Evolutionary conservation across 2,113 vertebrate genomes (phyloP).

Genomic region (Pandion haliaetus): DNA sequence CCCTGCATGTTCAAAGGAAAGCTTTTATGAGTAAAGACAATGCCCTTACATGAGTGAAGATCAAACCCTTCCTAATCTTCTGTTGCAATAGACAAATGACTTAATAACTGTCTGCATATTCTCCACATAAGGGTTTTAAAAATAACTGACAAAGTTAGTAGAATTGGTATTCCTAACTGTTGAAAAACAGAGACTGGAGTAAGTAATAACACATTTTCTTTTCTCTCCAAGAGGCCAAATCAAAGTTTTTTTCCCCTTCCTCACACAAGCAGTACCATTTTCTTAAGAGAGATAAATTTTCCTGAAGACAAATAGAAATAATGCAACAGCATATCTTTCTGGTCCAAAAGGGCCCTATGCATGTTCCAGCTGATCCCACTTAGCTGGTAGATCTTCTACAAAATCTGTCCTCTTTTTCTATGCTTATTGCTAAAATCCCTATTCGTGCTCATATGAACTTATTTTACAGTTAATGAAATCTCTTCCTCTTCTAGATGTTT

Average conservation of each 20-base stretch:
- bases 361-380: neutral
- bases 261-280: neutral
- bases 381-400: neutral
- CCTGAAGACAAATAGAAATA: neutral
- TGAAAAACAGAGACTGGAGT: neutral
- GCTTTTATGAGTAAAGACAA: neutral
- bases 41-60: neutral
- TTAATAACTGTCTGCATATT: neutral
- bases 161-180: neutral
- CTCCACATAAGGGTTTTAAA: neutral
- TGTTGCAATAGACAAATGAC: neutral
- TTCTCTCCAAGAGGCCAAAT: neutral
- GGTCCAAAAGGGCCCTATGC: neutral
- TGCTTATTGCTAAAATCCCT: neutral
- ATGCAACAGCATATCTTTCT: neutral
- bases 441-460: neutral
- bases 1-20: neutral
- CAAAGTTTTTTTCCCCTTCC: neutral
- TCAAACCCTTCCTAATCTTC: slow-evolving; percentile 38
- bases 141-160: neutral
- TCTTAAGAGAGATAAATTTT: neutral
- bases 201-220: neutral
- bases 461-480: neutral
- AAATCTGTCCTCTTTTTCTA: neutral
- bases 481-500: neutral